Base-by-base conservation (phyloP, 2,888 invertebrate genomes). In the Caenorhabditis sp. region DNA sequence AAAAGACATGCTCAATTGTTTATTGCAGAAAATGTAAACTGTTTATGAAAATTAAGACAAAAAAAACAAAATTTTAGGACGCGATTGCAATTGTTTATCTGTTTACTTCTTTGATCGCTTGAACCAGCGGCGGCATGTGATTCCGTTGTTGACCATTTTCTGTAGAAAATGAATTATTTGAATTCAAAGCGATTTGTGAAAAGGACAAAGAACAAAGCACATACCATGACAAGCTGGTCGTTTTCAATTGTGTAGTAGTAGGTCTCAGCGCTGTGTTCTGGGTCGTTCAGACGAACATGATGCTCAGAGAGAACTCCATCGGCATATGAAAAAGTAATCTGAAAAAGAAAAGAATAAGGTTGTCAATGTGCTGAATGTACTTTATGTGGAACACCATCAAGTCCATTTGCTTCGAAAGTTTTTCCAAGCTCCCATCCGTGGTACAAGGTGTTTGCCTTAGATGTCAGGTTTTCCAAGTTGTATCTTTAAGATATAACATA, bases 41-140 rank as follows among this genome's bases (percentile, higher is more conserved):
- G 58, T 8, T 35, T 40, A 22, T 35, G 18, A 26, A 18, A 50
- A 44, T n/a, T n/a, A 20, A 32, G 32, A 32, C 4, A 51, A 71
- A 71, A 62, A 22, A 64, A n/a, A 55, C 1, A 37, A 24, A 50
- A 65, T 22, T 56, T 44, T 53, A 40, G 47, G n/a, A 58, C 37
- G 18, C 15, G 13, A 26, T 18, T 13, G 28, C 64, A 37, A 40
- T 51, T 78, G 62, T 64, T 70, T 58, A 65, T 65, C 35, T 4
- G 9, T 58, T 71, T 60, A 67, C 58, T 72, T 65, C 56, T 84
- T 71, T 58, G 85, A 82, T 56, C 84, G 65, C 70, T 89, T 90
- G 88, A 90, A 90, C 80, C 87, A 90, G 55, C 90, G 88, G n/a
- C 87, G 84, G 76, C 89, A 88, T 15, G 87, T 85, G 77, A 90